These are phyloP conservation scores for Mastacembelus armatus DNA, from an alignment of 2,797 vertebrate species.

Conservation along the genomic window DNA sequence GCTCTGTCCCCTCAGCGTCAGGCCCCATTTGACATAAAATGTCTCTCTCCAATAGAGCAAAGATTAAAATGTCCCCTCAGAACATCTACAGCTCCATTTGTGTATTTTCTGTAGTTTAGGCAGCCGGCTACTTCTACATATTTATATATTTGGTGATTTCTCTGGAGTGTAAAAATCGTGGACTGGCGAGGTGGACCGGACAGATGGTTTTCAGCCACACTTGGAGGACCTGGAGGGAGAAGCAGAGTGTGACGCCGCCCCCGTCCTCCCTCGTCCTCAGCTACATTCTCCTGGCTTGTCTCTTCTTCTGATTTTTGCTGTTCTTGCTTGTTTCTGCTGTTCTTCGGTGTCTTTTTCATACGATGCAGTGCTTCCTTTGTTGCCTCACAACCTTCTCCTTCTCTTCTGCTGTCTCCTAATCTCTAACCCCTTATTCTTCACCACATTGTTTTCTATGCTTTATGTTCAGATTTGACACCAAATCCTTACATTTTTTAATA, in stretches of 20 bases:
- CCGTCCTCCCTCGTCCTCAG: slow-evolving; percentile 4
- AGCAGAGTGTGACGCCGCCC: slow-evolving; percentile 25
- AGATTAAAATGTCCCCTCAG: no score
- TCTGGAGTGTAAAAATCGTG: slow-evolving; percentile 23
- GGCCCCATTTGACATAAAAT: no score
- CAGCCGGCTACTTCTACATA: background rate
- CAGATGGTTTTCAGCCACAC: slow-evolving; percentile 59
- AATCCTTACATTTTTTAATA: background rate
- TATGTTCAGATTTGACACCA: background rate
- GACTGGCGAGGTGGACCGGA: slow-evolving; percentile 24
- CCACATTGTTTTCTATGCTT: rapidly evolving
- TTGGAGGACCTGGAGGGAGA: slow-evolving; percentile 51
- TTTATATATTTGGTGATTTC: slow-evolving; percentile 3
- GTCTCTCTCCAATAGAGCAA: no score
- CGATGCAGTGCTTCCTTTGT: no score
- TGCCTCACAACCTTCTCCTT: no score
- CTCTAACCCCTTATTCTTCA: no score
- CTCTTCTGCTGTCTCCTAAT: background rate
- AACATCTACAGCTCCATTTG: background rate
- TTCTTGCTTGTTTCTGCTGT: background rate
- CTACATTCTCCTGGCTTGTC: background rate
- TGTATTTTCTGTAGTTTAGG: background rate
- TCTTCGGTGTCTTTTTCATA: no score
- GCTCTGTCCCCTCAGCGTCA: no score
- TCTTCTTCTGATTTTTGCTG: slow-evolving; percentile 9